phyloP scores from a whole-genome alignment of 35 echinoderm and acorn worm species.

The Strongylocentrotus purpuratus region DNA sequence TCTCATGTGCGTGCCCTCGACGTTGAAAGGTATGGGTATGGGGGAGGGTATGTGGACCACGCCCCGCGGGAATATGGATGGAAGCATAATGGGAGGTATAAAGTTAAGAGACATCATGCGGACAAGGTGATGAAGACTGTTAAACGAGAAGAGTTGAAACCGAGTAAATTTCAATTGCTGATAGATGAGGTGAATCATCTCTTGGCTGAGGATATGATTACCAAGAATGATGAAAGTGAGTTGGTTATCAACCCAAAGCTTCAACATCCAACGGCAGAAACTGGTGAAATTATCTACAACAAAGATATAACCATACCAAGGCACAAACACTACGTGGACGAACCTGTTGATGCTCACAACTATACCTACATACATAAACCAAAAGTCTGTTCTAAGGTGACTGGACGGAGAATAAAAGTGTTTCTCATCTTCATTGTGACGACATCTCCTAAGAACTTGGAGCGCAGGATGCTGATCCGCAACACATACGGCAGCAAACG shows the following conservation, averaged over 20 bases:
- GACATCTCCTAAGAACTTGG: not conserved
- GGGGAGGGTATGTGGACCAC: not conserved
- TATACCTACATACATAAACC: constrained; percentile 60
- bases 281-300: not conserved
- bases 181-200: not conserved
- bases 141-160: not conserved
- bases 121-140: not conserved
- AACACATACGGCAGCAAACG: constrained; percentile 44
- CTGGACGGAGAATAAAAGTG: not conserved
- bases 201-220: not conserved
- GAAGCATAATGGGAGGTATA: not conserved
- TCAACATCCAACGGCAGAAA: not conserved
- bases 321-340: not conserved
- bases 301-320: constrained; percentile 4
- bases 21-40: not conserved
- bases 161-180: not conserved
- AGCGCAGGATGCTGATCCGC: constrained; percentile 41
- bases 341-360: constrained; percentile 48
- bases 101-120: not conserved
- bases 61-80: not conserved
- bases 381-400: not conserved
- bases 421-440: constrained; percentile 30
- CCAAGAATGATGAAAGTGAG: not conserved
- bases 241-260: not conserved
- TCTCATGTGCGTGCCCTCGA: not conserved